Conservation (phyloP, 2,113 vertebrate species). For the Ictidomys tridecemlineatus region DNA sequence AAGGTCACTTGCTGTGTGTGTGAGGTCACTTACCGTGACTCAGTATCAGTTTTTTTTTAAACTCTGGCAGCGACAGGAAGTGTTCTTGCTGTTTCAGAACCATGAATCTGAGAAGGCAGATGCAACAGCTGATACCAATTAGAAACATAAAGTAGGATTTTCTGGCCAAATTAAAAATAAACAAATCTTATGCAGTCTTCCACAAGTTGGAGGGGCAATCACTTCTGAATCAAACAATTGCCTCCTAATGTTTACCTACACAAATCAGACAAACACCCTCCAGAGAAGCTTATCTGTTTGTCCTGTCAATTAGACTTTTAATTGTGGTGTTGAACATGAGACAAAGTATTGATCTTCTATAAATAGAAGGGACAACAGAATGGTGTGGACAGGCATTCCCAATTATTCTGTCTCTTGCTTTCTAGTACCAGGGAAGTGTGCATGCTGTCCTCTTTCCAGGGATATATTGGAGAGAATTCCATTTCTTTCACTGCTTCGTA, state of each 20-base stretch:
- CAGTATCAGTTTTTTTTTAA: no score
- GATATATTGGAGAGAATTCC: background rate
- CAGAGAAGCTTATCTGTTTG: slow-evolving; percentile 29
- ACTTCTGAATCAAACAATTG: slow-evolving; percentile 52
- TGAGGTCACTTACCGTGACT: background rate
- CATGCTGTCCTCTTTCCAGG: background rate
- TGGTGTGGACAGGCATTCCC: background rate
- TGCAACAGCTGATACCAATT: slow-evolving; percentile 9
- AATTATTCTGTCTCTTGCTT: background rate
- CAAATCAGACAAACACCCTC: slow-evolving; percentile 5
- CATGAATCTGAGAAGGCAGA: background rate
- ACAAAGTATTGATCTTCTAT: background rate
- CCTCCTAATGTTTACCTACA: slow-evolving; percentile 9
- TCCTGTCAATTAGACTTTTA: slow-evolving; percentile 17
- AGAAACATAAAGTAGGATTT: slow-evolving; percentile 47
- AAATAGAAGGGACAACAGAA: background rate
- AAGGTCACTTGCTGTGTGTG: background rate
- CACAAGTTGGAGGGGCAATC: slow-evolving; percentile 39
- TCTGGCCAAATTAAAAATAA: slow-evolving; percentile 55
- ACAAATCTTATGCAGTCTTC: slow-evolving; percentile 10
- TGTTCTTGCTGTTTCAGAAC: background rate
- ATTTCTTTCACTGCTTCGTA: background rate
- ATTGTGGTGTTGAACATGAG: background rate
- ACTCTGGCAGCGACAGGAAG: background rate
- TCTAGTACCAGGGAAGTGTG: background rate